Percentiles rank a stretch among this genome's conserved stretches.
Evolutionary conservation across 2,888 invertebrate species (phyloP).

Genomic region (Chydorus sphaericus): DNA sequence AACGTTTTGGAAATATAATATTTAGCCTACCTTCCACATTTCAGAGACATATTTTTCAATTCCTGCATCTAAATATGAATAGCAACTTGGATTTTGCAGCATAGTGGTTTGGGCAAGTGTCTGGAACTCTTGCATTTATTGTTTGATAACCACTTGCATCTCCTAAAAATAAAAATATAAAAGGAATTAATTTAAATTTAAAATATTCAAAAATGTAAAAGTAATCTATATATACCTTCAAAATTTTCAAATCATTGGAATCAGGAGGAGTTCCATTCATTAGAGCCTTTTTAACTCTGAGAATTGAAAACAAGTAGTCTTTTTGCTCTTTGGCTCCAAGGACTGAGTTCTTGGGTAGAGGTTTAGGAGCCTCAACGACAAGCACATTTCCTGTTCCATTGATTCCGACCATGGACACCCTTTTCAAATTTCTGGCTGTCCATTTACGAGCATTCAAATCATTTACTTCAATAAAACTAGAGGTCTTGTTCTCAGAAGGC

Average conservation of each 20-base stretch:
- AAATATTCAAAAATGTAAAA: background rate
- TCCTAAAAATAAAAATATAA: background rate
- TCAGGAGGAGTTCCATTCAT: background rate
- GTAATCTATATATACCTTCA: background rate
- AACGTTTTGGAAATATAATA: background rate
- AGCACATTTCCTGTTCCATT: background rate
- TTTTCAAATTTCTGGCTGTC: background rate
- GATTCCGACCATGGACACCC: background rate
- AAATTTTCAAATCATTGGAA: background rate
- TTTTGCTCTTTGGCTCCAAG: background rate
- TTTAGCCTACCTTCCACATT: background rate
- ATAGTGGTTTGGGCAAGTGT: background rate
- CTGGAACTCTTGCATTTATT: constrained; percentile 7
- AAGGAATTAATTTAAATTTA: too few species aligned
- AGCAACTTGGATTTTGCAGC: background rate
- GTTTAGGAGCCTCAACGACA: background rate
- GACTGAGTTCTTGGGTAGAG: background rate
- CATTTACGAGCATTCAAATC: background rate
- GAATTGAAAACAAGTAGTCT: constrained; percentile 6
- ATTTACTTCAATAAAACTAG: too few species aligned
- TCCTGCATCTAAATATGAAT: background rate
- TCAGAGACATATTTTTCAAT: background rate
- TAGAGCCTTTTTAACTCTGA: background rate
- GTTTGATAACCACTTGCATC: background rate
- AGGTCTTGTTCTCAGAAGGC: background rate